Evolutionary conservation across 2,888 invertebrate species (phyloP).

Genomic region (Acanthosepion esculentum): DNA sequence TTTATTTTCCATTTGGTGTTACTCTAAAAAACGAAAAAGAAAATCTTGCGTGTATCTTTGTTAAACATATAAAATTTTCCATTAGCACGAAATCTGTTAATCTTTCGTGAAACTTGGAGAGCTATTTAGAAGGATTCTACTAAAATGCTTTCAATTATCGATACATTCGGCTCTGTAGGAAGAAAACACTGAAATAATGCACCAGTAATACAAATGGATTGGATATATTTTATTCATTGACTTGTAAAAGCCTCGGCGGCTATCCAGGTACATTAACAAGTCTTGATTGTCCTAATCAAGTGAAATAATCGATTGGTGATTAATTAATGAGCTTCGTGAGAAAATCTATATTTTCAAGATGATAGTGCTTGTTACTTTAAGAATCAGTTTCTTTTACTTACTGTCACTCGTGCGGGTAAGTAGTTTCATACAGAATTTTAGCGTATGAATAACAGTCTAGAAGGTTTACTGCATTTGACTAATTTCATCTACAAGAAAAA

Average conservation of each 20-base stretch:
- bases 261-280: not conserved
- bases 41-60: not conserved
- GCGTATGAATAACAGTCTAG: too few relatives aligned
- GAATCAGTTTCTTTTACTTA: not conserved
- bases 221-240: not conserved
- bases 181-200: not conserved
- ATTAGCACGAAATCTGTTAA: not conserved
- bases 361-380: not conserved
- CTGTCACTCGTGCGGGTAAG: too few relatives aligned
- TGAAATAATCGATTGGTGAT: not conserved
- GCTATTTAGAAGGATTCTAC: not conserved
- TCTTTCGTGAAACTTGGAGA: not conserved
- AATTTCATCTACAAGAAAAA: too few relatives aligned
- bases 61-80: not conserved
- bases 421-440: too few relatives aligned
- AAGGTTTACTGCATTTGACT: too few relatives aligned
- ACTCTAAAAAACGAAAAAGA: not conserved
- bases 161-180: not conserved
- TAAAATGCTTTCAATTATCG: conserved; percentile 33
- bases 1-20: not conserved
- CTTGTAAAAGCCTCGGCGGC: not conserved
- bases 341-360: not conserved
- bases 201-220: not conserved
- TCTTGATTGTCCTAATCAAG: not conserved
- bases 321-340: not conserved